Conservation (phyloP, 2,113 vertebrate genomes). For the Pithys albifrons region DNA sequence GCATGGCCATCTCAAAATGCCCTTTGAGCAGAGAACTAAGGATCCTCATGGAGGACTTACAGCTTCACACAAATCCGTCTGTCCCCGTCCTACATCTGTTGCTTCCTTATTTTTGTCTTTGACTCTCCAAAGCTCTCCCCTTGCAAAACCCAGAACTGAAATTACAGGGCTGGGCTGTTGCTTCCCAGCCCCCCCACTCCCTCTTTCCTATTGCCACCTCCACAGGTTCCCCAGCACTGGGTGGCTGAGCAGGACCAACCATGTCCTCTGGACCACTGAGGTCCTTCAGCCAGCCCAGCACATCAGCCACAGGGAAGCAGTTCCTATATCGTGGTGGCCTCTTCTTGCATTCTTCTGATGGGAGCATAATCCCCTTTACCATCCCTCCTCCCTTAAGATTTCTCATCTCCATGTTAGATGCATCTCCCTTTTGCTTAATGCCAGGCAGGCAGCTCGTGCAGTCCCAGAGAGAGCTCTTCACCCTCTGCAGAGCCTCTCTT, state of each 20-base stretch:
- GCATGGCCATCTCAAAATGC: rapidly evolving
- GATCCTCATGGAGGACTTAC: background rate
- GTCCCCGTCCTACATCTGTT: background rate
- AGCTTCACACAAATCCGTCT: background rate
- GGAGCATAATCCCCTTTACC: background rate
- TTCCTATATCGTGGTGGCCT: background rate
- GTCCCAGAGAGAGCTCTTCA: background rate
- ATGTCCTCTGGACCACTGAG: background rate
- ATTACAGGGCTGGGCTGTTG: background rate
- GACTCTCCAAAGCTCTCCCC: slow-evolving; percentile 29
- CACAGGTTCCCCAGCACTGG: rapidly evolving
- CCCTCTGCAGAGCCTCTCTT: background rate
- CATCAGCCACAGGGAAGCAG: background rate
- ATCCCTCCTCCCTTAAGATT: background rate
- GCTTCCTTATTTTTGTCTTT: slow-evolving; percentile 24
- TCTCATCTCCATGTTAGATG: background rate
- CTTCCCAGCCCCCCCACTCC: background rate
- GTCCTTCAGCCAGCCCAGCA: background rate
- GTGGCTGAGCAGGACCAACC: background rate
- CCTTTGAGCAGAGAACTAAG: background rate
- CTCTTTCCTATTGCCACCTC: background rate
- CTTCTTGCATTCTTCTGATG: background rate
- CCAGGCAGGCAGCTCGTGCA: background rate
- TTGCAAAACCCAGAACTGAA: slow-evolving; percentile 62
- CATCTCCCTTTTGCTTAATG: background rate